Conservation (phyloP, 2,797 vertebrate species). For the Syncerus caffer region DNA sequence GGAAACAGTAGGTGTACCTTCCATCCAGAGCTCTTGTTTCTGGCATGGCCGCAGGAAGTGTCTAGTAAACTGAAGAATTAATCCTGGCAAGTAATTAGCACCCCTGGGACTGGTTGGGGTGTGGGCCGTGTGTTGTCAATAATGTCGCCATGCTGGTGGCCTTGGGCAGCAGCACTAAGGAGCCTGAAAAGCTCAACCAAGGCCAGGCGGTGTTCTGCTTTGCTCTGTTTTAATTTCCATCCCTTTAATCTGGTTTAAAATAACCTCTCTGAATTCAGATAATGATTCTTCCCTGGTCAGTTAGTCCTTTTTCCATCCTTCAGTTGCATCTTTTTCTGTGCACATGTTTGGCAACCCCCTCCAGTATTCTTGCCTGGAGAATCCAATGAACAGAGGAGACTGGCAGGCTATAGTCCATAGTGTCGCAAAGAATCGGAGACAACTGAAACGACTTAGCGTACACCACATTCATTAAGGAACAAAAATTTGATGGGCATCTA, state of each 20-base stretch:
- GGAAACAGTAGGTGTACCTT: slow-evolving; percentile 16
- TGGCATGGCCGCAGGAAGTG: slow-evolving; percentile 41
- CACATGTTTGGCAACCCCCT: background rate
- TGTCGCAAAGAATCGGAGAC: rapidly evolving
- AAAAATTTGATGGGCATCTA: background rate
- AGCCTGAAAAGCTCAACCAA: background rate
- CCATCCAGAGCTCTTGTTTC: slow-evolving; percentile 36
- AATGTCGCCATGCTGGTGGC: background rate
- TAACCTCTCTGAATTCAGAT: slow-evolving; percentile 47
- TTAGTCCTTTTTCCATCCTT: slow-evolving; percentile 61
- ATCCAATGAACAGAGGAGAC: background rate
- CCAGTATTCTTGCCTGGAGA: background rate
- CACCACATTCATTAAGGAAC: slow-evolving; percentile 18
- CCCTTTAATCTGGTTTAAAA: slow-evolving; percentile 50
- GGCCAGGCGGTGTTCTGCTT: background rate
- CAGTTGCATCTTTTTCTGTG: background rate
- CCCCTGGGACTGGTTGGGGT: background rate
- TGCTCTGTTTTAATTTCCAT: slow-evolving; percentile 20
- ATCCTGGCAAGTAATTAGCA: slow-evolving; percentile 66
- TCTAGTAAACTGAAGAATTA: slow-evolving; percentile 65
- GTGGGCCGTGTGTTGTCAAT: background rate
- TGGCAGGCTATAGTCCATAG: background rate
- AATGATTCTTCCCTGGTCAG: slow-evolving; percentile 25
- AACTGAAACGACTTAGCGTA: background rate
- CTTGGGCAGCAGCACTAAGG: background rate